Percentiles rank a stretch among this genome's conserved stretches.
These are phyloP conservation scores for Enteromius mattozi DNA, from an alignment of 2,797 vertebrate species.

Conservation along the genomic window DNA sequence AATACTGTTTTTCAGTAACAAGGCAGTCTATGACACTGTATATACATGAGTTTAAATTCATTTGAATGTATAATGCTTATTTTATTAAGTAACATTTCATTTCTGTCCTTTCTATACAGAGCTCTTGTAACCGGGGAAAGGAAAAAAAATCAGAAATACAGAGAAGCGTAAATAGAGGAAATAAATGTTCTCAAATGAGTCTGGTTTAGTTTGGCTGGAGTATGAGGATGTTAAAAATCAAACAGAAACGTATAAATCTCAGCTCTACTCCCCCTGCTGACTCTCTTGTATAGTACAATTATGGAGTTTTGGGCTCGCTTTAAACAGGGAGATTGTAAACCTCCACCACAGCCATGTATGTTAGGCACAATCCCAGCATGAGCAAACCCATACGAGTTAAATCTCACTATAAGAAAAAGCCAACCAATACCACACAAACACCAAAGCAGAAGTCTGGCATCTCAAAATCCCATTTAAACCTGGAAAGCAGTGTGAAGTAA, in stretches of 20 bases:
- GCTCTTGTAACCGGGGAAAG: background rate
- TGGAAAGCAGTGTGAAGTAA: background rate
- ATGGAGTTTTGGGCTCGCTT: background rate
- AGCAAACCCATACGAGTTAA: background rate
- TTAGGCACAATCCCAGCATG: background rate
- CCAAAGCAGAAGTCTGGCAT: conserved; percentile 3
- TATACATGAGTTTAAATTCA: background rate
- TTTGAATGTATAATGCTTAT: background rate
- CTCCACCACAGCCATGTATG: conserved; percentile 1
- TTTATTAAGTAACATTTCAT: background rate
- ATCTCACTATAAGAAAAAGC: background rate
- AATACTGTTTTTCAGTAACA: background rate
- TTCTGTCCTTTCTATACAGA: background rate
- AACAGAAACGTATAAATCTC: conserved; percentile 1
- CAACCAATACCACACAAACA: background rate
- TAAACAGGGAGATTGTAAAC: background rate
- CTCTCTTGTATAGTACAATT: conserved; percentile 32
- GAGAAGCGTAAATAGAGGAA: conserved; percentile 1
- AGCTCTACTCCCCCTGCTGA: conserved; percentile 55
- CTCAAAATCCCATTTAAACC: conserved; percentile 1
- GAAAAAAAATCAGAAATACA: background rate
- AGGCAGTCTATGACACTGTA: background rate
- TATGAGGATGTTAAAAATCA: conserved; percentile 2
- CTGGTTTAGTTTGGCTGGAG: conserved; percentile 14
- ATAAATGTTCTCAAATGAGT: background rate